phyloP scores from a whole-genome alignment of 2,888 invertebrate genomes.

The Agrotis puta region DNA sequence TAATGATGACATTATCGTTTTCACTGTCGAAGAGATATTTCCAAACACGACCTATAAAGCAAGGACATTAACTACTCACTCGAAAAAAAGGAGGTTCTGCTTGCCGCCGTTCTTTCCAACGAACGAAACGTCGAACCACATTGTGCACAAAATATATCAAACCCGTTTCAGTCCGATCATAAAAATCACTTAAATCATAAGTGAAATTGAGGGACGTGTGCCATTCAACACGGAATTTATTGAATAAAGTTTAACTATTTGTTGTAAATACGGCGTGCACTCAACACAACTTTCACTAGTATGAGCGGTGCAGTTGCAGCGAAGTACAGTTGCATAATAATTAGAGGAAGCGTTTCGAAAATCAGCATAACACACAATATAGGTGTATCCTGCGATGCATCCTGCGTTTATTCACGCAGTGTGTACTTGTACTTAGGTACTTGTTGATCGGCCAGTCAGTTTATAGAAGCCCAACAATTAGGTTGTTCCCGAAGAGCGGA shows the following conservation, averaged over 20 bases:
- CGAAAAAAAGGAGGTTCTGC: conserved; percentile 78
- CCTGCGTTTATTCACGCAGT: conserved; percentile 70
- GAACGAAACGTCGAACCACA: conserved; percentile 83
- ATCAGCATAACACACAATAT: conserved; percentile 72
- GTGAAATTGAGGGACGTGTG: conserved; percentile 65
- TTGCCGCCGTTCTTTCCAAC: conserved; percentile 77
- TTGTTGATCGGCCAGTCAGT: conserved; percentile 13
- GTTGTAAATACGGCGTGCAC: conserved; percentile 54
- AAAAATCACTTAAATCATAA: conserved; percentile 69
- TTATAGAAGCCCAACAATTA: conserved; percentile 5
- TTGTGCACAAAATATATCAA: conserved; percentile 58
- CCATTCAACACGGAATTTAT: conserved; percentile 51
- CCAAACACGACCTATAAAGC: neutral
- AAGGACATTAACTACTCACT: conserved; percentile 74
- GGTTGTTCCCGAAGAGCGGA: conserved; percentile 19
- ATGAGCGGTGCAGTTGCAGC: conserved; percentile 35
- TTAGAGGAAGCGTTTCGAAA: conserved; percentile 83
- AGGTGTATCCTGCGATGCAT: conserved; percentile 76
- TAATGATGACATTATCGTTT: too few species aligned
- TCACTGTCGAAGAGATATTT: neutral
- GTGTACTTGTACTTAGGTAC: neutral
- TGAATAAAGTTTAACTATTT: conserved; percentile 50
- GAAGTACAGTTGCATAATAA: conserved; percentile 71
- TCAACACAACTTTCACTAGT: conserved; percentile 77
- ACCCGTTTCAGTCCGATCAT: conserved; percentile 59